Base-by-base conservation (phyloP, 2,113 vertebrate species). In the Rhegmatorhina hoffmannsi region DNA sequence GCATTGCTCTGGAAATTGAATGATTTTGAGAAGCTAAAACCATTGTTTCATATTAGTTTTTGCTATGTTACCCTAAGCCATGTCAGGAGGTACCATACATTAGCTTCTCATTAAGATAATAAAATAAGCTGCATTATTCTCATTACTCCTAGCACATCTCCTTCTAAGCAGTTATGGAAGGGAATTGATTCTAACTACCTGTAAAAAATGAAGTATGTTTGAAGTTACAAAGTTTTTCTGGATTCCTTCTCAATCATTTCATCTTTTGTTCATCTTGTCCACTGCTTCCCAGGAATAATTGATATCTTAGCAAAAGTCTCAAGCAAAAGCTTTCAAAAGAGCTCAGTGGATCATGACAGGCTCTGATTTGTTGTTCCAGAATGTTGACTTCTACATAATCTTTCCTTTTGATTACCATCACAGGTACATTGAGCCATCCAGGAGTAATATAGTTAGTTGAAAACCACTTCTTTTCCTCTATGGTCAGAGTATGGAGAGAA, bases 1-100 rank as follows among this genome's bases (percentile, higher is more conserved):
- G 68, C 76, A 72, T 89, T 96, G 58, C 62, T 96, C 49, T 78
- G 76, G 90, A 92, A 96, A 87, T 78, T 33, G 77, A 91, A 96
- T 89, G 76, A 90, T 92, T 56, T 73, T 95, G 70, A 79, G 17
- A 92, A 90, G 58, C 29, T 91, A 84, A 96, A 96, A 91, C 92
- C 13, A 70, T 78, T 96, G 73, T 94, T 97, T 97, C 69, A 36
- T 86, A 79, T 79, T 84, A 92, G 44, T 82, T 94, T 96, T 95
- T 95, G 64, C 70, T 80, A 19, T 63, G 23, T 90, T 94, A 56
- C 7, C 17, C 84, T 76, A 89, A 79, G 73, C 49, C 80, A 55
- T 44, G 20, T 78, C 62, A 81, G 29, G 14, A 67, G 76, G 66
- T 66, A 94, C 28, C 40, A 69, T 43, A 72, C 9, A 3, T 40